Base-by-base conservation (phyloP, 2,888 invertebrate species). In the Drosophila parthenogenetica region DNA sequence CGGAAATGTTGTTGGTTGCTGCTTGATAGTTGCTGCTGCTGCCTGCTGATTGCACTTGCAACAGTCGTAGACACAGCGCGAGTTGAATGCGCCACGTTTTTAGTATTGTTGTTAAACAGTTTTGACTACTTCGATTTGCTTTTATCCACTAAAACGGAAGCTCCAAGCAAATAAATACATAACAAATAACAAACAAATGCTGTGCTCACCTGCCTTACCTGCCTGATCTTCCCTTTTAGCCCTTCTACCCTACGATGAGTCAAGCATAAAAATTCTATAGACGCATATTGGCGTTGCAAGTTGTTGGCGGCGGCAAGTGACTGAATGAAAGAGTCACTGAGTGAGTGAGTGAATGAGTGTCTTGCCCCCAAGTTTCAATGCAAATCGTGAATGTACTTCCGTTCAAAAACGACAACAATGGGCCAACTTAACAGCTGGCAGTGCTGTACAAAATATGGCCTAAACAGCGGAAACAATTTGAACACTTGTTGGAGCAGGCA, bases 201-300 rank as follows among this genome's bases (percentile, higher is more conserved):
- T 57, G 7, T 29, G 29, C 29, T 8, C 29, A 29, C 29, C 8
- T 29, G 29, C 5, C 29, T 29, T 29, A 8, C 8, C 29, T 29
- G 29, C 29, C 29, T 22, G 5, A 29, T 8, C 2, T 8, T 8
- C 8, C 8, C 29, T 29, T 29, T 29, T 8, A 29, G 29, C 29
- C 29, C 29, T 29, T 29, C 50, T 60, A 25, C 39, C 50, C 51
- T 39, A 66, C 19, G 77, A 77, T 82, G 87, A 81, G 68, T 85
- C 77, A 85, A 77, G 70, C 70, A 79, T 79, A 68, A 65, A 65
- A 66, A 79, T 87, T 87, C 85, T 63, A 76, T 60, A 48, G 77
- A 53, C 48, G 48, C 66, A 67, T 43, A 53, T 63, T 61, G 61
- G 69, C 59, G 46, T 53, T 64, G 65, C 64, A 53, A 49, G 39